A percentile compares a stretch with the other conserved stretches of the same genome.
phyloP scores from a whole-genome alignment of 2,888 invertebrate genomes.

The Nemotelus nigrinus region DNA sequence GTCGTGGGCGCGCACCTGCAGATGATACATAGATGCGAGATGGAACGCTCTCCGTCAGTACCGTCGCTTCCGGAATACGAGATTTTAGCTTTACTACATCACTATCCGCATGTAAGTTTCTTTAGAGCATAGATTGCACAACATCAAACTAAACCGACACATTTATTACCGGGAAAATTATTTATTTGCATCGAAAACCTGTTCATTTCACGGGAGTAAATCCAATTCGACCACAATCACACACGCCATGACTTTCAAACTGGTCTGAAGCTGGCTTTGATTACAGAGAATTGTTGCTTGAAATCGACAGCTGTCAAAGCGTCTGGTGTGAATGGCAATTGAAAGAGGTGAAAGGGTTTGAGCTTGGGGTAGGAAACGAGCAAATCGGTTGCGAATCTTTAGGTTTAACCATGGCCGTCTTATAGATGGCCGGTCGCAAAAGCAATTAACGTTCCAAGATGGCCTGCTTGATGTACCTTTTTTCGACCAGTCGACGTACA shows the following conservation, averaged over 20 bases:
- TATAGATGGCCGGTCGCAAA: too few species aligned
- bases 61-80: neutral
- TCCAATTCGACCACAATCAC: neutral
- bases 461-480: too few species aligned
- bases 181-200: conserved; percentile 12
- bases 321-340: neutral
- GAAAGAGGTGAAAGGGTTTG: neutral
- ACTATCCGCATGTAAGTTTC: neutral
- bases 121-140: neutral
- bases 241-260: conserved; percentile 32
- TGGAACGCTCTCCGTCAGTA: neutral
- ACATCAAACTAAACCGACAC: neutral
- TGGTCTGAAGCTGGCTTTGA: conserved; percentile 21
- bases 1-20: conserved; percentile 32
- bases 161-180: neutral
- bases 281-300: neutral
- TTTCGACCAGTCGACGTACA: too few species aligned
- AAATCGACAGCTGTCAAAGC: neutral
- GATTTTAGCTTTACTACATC: neutral
- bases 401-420: too few species aligned
- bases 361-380: neutral
- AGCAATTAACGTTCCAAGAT: too few species aligned
- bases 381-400: neutral
- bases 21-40: neutral
- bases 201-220: conserved; percentile 8